Evolutionary conservation across 2,797 vertebrate genomes (phyloP).

Genomic region (Lepilemur ruficaudatus): DNA sequence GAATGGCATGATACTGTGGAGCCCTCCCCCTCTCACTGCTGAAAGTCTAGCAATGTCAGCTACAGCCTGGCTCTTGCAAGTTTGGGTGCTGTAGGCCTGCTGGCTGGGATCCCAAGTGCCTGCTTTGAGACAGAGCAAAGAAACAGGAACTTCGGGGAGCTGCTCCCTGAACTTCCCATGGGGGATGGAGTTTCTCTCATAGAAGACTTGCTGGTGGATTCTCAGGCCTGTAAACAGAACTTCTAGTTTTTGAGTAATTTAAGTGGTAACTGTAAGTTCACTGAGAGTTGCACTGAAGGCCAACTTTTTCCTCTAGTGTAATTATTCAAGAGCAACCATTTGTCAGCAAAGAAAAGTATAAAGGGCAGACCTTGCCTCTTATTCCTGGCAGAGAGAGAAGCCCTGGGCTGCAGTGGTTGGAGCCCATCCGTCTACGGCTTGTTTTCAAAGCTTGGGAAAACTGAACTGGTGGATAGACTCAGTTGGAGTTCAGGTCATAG

Average conservation of each 20-base stretch:
- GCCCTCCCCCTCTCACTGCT: neutral
- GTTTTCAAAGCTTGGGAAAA: constrained; percentile 15
- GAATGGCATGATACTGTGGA: neutral
- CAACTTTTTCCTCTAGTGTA: neutral
- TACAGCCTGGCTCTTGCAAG: neutral
- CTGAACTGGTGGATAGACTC: neutral
- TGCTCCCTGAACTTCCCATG: neutral
- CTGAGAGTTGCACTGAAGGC: neutral
- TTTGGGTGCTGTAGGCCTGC: neutral
- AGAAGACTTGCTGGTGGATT: constrained; percentile 13
- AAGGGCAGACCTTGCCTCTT: neutral
- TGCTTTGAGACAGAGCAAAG: neutral
- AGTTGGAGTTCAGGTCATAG: neutral
- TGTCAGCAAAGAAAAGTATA: neutral
- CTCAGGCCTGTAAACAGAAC: neutral
- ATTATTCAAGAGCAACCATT: constrained; percentile 42
- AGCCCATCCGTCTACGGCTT: neutral
- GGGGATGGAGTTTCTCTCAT: constrained; percentile 4
- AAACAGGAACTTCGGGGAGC: neutral
- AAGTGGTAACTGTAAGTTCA: constrained; percentile 15
- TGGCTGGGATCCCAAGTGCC: neutral
- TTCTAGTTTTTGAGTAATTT: constrained; percentile 50
- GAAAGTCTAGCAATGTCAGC: neutral
- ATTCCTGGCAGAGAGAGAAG: neutral
- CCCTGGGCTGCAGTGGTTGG: neutral